Conservation (phyloP, 2,797 vertebrate species). For the Stomatorhinus walkeri region DNA sequence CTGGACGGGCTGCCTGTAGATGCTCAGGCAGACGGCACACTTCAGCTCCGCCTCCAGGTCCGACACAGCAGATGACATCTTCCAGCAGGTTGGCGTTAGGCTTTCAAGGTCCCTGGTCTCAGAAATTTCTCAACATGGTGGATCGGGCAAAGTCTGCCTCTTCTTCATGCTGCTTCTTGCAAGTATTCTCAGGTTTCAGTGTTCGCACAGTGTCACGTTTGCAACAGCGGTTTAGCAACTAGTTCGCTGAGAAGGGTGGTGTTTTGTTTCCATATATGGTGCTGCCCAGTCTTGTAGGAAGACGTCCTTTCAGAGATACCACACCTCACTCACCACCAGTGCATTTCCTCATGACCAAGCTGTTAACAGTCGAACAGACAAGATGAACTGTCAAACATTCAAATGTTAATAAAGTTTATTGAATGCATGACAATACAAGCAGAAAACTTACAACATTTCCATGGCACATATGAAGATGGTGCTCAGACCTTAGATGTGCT, state of each 20-base stretch:
- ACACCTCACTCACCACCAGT: neutral
- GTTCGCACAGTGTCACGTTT: neutral
- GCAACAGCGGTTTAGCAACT: slow-evolving; percentile 19
- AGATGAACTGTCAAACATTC: neutral
- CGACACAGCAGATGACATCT: slow-evolving; percentile 5
- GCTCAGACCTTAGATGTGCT: neutral
- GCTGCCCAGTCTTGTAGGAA: neutral
- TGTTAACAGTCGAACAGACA: neutral
- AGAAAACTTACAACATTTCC: neutral
- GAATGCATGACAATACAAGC: neutral
- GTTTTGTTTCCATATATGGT: slow-evolving; percentile 8
- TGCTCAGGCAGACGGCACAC: slow-evolving; percentile 26
- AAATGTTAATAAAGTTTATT: neutral
- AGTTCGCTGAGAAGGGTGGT: neutral
- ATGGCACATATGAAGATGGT: neutral
- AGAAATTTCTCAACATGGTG: neutral
- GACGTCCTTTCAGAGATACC: slow-evolving; percentile 13
- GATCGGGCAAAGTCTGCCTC: neutral
- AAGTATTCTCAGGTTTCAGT: neutral
- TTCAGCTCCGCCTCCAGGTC: slow-evolving; percentile 25
- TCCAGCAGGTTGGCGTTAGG: neutral
- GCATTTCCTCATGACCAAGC: neutral
- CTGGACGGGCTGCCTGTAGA: slow-evolving; percentile 21
- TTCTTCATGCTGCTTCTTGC: neutral
- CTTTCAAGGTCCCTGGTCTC: neutral